Percentiles rank a stretch among this genome's conserved stretches.
Conservation (phyloP, 2,113 vertebrate genomes). For the Apteryx owenii region DNA sequence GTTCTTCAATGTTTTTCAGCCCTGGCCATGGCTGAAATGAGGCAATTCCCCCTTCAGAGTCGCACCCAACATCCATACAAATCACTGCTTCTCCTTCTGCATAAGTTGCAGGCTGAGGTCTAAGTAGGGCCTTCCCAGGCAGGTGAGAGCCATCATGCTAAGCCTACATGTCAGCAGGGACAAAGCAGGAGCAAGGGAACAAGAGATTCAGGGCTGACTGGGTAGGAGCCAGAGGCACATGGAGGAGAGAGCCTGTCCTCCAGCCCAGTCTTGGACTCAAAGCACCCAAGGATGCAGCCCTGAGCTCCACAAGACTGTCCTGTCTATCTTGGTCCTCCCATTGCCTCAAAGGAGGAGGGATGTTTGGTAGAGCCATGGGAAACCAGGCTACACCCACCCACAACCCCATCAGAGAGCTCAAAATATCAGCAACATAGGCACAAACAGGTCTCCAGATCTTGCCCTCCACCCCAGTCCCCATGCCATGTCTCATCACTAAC, state of each 20-base stretch:
- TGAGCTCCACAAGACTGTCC: not conserved
- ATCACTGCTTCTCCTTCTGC: not conserved
- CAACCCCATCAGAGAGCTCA: not conserved
- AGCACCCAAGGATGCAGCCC: not conserved
- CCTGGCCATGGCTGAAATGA: not conserved
- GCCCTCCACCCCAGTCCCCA: accelerated
- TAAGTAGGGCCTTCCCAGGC: not conserved
- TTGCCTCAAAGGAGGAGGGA: accelerated
- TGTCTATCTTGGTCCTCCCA: not conserved
- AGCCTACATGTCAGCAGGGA: not conserved
- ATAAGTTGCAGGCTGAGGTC: not conserved
- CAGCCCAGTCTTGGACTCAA: not conserved
- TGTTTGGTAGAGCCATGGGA: not conserved
- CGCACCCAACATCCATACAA: not conserved
- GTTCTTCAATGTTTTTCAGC: not conserved
- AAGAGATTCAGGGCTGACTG: accelerated
- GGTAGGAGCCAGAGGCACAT: not conserved
- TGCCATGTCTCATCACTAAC: accelerated
- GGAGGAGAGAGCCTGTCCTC: not conserved
- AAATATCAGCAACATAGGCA: not conserved
- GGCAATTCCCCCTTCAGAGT: not conserved
- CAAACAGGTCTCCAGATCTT: not conserved
- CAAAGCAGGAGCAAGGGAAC: not conserved
- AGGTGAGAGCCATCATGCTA: too few species aligned
- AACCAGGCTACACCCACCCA: not conserved